Evolutionary conservation across 1,140 invertebrate species (phyloP), one percentile per base, ranked within the genome.

Genomic region (Bactericera cockerelli): DNA sequence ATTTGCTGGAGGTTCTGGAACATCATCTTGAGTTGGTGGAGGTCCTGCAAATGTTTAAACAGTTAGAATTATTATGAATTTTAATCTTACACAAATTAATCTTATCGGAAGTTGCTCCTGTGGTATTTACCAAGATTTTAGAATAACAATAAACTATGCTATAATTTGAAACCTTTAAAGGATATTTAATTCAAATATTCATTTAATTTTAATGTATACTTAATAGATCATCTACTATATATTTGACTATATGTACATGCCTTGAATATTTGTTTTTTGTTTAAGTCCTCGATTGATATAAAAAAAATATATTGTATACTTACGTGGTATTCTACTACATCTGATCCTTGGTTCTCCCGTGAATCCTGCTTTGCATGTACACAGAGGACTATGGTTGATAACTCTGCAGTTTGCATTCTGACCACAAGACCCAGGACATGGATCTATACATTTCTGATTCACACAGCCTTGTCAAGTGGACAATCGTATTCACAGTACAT

Each of bases 351-450:
- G 77, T 71, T 81, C 75, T 14, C 79, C 79, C 4, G 71, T 76
- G 61, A 74, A 79, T 14, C 74, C 76, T 31, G 70, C 64, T 13
- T 70, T 69, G 63, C 78, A 80, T 1, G 70, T 71, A 61, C 80
- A 81, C 58, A 72, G 65, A 33, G 79, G 75, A 11, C 67, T 74
- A 62, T 80, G 77, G 64, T 76, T 79, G n/a, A 77, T 64, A n/a
- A 77, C 74, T 62, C 62, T 70, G 64, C 79, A 81, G 1, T 71
- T 63, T 21, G 84, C 75, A 54, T 70, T 70, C 14, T 70, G 62
- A 21, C 77, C 79, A 71, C 84, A 86, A 22, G 80, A 78, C 10
- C 82, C 82, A 16, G 76, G 76, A 68, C 63, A 64, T 16, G 62
- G 62, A 38, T 63, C 62, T 2, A 72, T 62, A 67, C 84, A 87